Percentiles rank a stretch among this genome's conserved stretches.
Conservation (phyloP, 2,113 vertebrate species). For the Prietella phreatophila region DNA sequence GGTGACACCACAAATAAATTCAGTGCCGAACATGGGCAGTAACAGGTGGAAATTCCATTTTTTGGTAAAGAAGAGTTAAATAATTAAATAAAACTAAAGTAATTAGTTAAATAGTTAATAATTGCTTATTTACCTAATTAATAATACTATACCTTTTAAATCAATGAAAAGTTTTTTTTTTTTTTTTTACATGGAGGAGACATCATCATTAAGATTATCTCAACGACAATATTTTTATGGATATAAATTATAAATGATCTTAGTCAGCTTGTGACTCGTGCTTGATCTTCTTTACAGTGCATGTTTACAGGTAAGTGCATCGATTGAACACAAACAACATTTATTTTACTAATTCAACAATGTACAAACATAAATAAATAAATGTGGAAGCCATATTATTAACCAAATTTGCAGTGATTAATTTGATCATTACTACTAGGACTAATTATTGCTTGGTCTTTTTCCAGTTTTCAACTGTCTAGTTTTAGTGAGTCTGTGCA, state of each 20-base stretch:
- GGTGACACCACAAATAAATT: too few species aligned
- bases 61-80: too few species aligned
- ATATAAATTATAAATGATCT: background rate
- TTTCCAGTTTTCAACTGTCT: background rate
- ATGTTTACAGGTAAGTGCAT: background rate
- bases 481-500: background rate
- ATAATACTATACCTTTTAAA: background rate
- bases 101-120: background rate
- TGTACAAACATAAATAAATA: too few species aligned
- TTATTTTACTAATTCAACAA: background rate
- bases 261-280: background rate
- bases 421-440: background rate
- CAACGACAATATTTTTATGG: background rate
- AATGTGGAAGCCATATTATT: background rate
- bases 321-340: background rate
- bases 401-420: background rate
- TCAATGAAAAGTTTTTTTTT: background rate
- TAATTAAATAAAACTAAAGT: background rate
- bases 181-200: background rate
- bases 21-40: too few species aligned
- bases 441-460: background rate
- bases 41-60: too few species aligned
- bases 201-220: background rate
- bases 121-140: too few species aligned
- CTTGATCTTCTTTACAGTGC: background rate